These are phyloP conservation scores for Elysia crispata DNA, from an alignment of 2,888 invertebrate species.

Conservation along the genomic window DNA sequence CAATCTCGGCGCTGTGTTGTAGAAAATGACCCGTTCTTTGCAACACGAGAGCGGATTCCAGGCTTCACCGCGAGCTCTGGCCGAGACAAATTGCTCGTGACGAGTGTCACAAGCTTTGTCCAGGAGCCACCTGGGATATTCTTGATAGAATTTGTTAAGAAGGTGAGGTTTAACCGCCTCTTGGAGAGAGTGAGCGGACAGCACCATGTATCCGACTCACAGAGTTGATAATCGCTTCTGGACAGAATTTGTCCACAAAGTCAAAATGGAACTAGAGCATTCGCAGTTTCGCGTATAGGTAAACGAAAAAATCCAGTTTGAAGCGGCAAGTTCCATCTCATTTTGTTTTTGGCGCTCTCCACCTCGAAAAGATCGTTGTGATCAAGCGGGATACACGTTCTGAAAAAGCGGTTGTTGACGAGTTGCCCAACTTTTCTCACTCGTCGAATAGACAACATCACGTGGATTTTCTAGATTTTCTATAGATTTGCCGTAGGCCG, in stretches of 20 bases:
- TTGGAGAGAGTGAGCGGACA: neutral
- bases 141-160: constrained; percentile 4
- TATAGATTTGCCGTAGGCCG: constrained; percentile 53
- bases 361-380: constrained; percentile 48
- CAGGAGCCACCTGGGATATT: constrained; percentile 7
- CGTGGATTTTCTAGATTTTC: constrained; percentile 53
- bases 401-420: constrained; percentile 51
- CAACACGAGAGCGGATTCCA: constrained; percentile 17
- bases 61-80: neutral
- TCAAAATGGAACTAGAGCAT: constrained; percentile 58
- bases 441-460: constrained; percentile 49
- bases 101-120: constrained; percentile 22
- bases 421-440: constrained; percentile 42
- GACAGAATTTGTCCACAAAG: constrained; percentile 54
- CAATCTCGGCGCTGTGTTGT: neutral
- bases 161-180: neutral
- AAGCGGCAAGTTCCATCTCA: constrained; percentile 53
- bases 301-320: constrained; percentile 56
- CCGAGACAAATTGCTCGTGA: neutral
- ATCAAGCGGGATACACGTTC: constrained; percentile 48
- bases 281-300: constrained; percentile 58
- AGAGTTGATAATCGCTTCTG: constrained; percentile 51
- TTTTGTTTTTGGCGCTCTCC: constrained; percentile 47
- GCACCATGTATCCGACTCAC: constrained; percentile 55
- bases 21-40: neutral